Percentiles rank a stretch among this genome's conserved stretches.
Conservation (phyloP, 2,113 vertebrate genomes). For the Globicephala melas region DNA sequence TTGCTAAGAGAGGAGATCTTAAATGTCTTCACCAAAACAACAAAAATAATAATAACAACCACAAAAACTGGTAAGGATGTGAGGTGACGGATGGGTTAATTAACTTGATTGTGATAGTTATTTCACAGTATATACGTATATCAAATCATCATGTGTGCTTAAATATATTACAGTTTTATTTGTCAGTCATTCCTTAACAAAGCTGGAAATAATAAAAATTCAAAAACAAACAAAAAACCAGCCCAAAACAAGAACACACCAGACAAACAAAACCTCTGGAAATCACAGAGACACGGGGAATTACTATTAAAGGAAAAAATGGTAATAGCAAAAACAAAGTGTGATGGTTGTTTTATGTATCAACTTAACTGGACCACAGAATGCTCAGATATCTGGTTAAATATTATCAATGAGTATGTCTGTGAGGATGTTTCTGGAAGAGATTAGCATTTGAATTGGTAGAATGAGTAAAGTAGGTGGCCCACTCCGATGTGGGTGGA, state of each 20-base stretch:
- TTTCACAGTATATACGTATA: background rate
- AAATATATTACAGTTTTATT: no score
- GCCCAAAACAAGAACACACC: background rate
- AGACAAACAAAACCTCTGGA: background rate
- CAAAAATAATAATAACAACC: no score
- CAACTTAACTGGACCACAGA: background rate
- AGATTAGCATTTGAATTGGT: background rate
- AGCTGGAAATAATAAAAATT: background rate
- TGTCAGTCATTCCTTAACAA: background rate
- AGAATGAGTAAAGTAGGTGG: background rate
- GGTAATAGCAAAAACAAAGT: background rate
- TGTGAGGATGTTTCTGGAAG: background rate
- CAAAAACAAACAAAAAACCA: background rate
- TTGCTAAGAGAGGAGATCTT: background rate
- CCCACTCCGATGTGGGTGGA: background rate
- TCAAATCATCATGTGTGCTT: background rate
- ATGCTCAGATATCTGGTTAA: background rate
- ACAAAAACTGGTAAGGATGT: background rate
- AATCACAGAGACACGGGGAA: background rate
- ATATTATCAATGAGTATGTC: background rate
- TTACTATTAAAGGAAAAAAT: background rate
- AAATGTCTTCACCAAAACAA: no score
- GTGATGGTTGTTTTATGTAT: background rate
- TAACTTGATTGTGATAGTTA: background rate
- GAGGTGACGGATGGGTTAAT: background rate